Percentiles rank a stretch among this genome's conserved stretches.
Conservation (phyloP, 1,140 invertebrate genomes). For the Ceratosolen solmsi region DNA sequence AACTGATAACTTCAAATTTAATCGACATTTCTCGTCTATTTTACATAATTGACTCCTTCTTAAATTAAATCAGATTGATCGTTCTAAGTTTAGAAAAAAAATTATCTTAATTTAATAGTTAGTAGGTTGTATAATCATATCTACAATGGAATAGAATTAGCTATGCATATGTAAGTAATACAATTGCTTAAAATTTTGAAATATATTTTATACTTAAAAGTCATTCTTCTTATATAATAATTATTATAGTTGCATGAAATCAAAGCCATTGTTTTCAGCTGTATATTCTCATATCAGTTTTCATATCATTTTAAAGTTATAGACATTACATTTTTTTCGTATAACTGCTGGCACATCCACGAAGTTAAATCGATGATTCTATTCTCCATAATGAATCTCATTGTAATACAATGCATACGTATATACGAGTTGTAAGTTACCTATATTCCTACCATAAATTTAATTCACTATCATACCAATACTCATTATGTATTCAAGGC, state of each 20-base stretch:
- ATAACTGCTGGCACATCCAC: not conserved
- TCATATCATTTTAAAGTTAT: constrained; percentile 17
- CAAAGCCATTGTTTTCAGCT: not conserved
- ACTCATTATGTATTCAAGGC: constrained; percentile 38
- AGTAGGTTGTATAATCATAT: not conserved
- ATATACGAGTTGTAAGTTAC: not conserved
- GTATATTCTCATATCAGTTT: constrained; percentile 17
- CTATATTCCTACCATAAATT: constrained; percentile 33
- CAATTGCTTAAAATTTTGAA: not conserved
- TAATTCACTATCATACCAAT: not conserved
- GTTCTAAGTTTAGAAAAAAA: not conserved
- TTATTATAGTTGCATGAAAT: not conserved
- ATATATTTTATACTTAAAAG: not conserved
- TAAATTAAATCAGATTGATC: not conserved
- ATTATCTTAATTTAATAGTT: not conserved
- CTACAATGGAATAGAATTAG: not conserved
- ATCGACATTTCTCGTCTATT: constrained; percentile 3
- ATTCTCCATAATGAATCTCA: not conserved
- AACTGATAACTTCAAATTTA: constrained; percentile 39
- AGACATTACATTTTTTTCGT: constrained; percentile 28
- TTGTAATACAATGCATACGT: constrained; percentile 14
- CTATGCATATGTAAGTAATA: not conserved
- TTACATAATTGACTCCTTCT: constrained; percentile 24
- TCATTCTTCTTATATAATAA: not conserved
- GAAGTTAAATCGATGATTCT: constrained; percentile 15